Evolutionary conservation across 2,888 invertebrate genomes (phyloP).

Genomic region (Polydrusus tereticollis): DNA sequence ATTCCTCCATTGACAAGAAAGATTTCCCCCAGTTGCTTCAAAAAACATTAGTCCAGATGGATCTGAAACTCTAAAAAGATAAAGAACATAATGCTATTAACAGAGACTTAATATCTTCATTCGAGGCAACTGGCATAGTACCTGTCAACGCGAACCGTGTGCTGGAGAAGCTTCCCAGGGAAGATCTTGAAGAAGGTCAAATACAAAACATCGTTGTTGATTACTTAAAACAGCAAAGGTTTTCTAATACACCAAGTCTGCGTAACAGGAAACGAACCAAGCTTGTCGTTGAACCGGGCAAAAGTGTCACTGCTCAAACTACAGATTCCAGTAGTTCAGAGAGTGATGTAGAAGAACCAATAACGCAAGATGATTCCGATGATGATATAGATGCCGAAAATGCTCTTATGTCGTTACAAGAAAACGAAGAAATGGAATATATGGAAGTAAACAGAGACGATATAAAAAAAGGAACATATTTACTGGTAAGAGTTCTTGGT

Average conservation of each 20-base stretch:
- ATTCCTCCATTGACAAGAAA: not conserved
- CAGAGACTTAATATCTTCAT: not conserved
- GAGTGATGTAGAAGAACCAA: no score
- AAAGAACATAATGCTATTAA: not conserved
- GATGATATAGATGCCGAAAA: not conserved
- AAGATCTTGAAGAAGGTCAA: not conserved
- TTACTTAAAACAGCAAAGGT: not conserved
- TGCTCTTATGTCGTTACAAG: not conserved
- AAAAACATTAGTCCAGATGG: not conserved
- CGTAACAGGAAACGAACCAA: not conserved
- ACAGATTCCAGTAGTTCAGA: no score
- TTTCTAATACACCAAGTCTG: not conserved
- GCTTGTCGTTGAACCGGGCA: not conserved
- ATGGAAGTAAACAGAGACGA: not conserved
- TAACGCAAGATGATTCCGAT: not conserved
- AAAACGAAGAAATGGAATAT: not conserved
- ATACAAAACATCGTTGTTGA: not conserved
- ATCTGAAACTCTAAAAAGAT: not conserved
- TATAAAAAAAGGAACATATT: not conserved
- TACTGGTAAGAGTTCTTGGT: not conserved
- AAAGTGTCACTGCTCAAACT: no score
- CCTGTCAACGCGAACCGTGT: not conserved
- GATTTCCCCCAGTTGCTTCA: not conserved
- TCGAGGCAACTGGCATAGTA: not conserved
- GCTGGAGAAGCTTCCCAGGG: not conserved